Evolutionary conservation across 1,140 invertebrate species (phyloP), one percentile per base, ranked within the genome.

Genomic region (Drosophila punjabiensis): DNA sequence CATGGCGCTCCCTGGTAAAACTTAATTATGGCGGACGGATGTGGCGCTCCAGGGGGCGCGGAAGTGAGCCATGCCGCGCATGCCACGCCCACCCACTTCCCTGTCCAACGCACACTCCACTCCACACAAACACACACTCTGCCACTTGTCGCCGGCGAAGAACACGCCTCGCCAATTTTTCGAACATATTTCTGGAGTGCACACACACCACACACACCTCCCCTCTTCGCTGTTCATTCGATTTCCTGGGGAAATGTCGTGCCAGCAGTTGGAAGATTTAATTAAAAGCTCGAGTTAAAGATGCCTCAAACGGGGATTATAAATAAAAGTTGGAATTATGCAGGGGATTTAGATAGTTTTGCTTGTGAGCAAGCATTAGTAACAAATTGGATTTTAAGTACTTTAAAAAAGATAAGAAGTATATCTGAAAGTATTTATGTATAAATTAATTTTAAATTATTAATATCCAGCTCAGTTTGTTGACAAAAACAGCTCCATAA

Each of bases 11-110:
- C 67, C 47, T 58, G 68, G 71, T 60, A 60, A 81, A 89, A 90
- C 86, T 90, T 90, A 90, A 90, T 90, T 90, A 90, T 90, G 82
- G 88, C 65, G 58, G 60, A 73, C 86, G 86, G 86, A 90, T 90
- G 86, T 90, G 86, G 86, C 65, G n/a, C 79, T 80, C 65, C 86
- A 73, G 75, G 86, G 53, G 39, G 73, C n/a, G 62, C 86, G 86
- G 87, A 90, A 86, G 69, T 88, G 75, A 79, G 77, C 48, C 59
- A 35, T 68, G 71, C 62, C 71, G 59, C 70, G 69, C 79, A 35
- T 76, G 73, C 66, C 73, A 60, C 71, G 70, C 79, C 69, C 63
- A 52, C 65, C 43, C 67, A 65, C 53, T 62, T 48, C 6, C 20
- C 32, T 39, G 39, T 32, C 52, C 63, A 59, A 11, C 18, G 33